These are phyloP conservation scores for Globodera rostochiensis DNA, from an alignment of 1,140 invertebrate genomes.

Conservation along the genomic window DNA sequence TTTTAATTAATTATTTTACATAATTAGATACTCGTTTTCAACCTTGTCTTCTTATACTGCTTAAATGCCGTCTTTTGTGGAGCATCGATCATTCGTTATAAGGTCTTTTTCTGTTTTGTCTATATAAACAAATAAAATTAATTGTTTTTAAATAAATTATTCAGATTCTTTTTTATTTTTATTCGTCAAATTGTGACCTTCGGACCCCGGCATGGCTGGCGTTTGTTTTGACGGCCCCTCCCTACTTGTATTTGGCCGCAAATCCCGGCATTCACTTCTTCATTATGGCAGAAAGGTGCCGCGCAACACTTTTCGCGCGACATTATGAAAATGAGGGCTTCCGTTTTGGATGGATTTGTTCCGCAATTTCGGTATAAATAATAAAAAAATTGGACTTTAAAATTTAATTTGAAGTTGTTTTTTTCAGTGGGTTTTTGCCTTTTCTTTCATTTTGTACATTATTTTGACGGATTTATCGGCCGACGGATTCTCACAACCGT, in stretches of 20 bases:
- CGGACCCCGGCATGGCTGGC: slow-evolving; percentile 19
- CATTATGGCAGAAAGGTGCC: slow-evolving; percentile 9
- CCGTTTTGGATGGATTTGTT: not conserved
- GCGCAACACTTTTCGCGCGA: slow-evolving; percentile 12
- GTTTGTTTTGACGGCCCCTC: slow-evolving; percentile 2
- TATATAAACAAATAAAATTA: not conserved
- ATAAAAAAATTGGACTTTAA: not conserved
- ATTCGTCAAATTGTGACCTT: not conserved
- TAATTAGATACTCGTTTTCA: not conserved
- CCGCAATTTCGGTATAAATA: slow-evolving; percentile 8
- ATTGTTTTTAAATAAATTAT: not conserved
- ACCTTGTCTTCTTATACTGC: not conserved
- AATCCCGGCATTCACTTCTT: slow-evolving; percentile 15
- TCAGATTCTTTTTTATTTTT: not conserved
- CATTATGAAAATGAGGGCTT: slow-evolving; percentile 19
- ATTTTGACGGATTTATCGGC: not conserved
- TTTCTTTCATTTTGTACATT: slow-evolving; percentile 1
- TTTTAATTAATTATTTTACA: not conserved
- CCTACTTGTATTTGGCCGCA: slow-evolving; percentile 15
- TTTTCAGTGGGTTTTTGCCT: slow-evolving; percentile 7
- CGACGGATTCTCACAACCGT: not conserved
- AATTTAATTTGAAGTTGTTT: not conserved
- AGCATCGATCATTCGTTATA: not conserved
- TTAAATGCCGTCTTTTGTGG: not conserved
- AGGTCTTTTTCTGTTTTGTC: not conserved